Conservation (phyloP, 2,113 vertebrate species). For the Calonectris borealis region DNA sequence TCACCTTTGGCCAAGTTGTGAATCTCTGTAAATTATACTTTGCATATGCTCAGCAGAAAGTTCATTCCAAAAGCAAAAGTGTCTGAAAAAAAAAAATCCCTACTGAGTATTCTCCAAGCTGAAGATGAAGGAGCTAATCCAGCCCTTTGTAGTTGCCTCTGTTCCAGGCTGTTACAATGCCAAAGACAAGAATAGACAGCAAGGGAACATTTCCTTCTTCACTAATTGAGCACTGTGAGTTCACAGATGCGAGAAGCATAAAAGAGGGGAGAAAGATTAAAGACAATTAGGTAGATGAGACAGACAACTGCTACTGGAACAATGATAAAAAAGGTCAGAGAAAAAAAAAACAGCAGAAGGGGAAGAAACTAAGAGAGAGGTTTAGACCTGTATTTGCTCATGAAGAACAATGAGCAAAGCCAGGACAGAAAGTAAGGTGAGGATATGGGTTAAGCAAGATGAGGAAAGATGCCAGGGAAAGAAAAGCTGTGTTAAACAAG, state of each 20-base stretch:
- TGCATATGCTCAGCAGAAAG: background rate
- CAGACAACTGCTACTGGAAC: constrained; percentile 13
- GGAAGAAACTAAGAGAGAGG: background rate
- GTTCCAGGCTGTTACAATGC: constrained; percentile 9
- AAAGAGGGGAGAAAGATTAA: constrained; percentile 19
- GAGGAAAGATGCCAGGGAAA: background rate
- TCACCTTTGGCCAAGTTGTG: background rate
- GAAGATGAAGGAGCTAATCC: constrained; percentile 31
- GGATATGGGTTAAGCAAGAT: background rate
- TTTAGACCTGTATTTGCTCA: background rate
- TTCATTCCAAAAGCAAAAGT: background rate
- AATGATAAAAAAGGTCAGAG: constrained; percentile 18
- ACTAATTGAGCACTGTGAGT: constrained; percentile 28
- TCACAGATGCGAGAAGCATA: constrained; percentile 41
- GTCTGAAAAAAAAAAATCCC: background rate
- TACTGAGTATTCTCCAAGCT: background rate
- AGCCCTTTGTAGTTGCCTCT: constrained; percentile 11
- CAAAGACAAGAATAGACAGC: constrained; percentile 48
- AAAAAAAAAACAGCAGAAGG: background rate
- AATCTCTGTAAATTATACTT: background rate
- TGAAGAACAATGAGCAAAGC: background rate
- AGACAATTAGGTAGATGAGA: constrained; percentile 62
- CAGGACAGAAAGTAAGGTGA: background rate
- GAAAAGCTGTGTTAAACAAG: background rate
- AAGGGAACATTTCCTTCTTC: constrained; percentile 47